A percentile compares a stretch with the other conserved stretches of the same genome.
Conservation (phyloP, 2,797 vertebrate species). For the Gymnodraco acuticeps region DNA sequence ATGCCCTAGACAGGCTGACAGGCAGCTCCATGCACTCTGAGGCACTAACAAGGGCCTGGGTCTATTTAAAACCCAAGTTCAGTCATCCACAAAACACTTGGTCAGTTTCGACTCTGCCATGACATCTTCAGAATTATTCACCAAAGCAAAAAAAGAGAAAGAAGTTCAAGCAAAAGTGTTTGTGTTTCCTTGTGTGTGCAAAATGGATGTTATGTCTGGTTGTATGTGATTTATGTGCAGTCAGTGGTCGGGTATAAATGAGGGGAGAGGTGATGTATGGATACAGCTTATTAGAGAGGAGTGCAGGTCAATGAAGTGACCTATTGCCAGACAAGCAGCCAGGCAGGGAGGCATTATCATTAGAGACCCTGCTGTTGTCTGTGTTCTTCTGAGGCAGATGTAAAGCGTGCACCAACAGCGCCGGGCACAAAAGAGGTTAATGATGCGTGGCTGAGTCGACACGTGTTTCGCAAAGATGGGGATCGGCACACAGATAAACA, state of each 20-base stretch:
- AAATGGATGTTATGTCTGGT: slow-evolving; percentile 15
- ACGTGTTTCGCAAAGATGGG: slow-evolving; percentile 45
- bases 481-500: not conserved
- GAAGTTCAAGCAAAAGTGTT: slow-evolving; percentile 4
- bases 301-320: slow-evolving; percentile 30
- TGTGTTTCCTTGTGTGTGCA: slow-evolving; percentile 18
- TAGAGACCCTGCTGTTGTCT: slow-evolving; percentile 55
- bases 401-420: slow-evolving; percentile 64
- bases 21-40: slow-evolving; percentile 40
- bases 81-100: slow-evolving; percentile 63
- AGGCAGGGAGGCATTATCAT: slow-evolving; percentile 45
- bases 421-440: slow-evolving; percentile 71
- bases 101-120: slow-evolving; percentile 44
- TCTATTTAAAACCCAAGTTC: slow-evolving; percentile 64
- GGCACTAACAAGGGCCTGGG: slow-evolving; percentile 47
- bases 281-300: slow-evolving; percentile 36
- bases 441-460: slow-evolving; percentile 71
- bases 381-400: slow-evolving; percentile 53
- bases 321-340: slow-evolving; percentile 47
- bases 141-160: slow-evolving; percentile 4
- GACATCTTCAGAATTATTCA: slow-evolving; percentile 44
- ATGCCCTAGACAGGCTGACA: slow-evolving; percentile 54
- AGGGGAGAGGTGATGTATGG: slow-evolving; percentile 32
- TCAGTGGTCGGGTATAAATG: not conserved
- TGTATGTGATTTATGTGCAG: slow-evolving; percentile 20